Base-by-base conservation (phyloP, 2,113 vertebrate genomes). In the Empidonax traillii region DNA sequence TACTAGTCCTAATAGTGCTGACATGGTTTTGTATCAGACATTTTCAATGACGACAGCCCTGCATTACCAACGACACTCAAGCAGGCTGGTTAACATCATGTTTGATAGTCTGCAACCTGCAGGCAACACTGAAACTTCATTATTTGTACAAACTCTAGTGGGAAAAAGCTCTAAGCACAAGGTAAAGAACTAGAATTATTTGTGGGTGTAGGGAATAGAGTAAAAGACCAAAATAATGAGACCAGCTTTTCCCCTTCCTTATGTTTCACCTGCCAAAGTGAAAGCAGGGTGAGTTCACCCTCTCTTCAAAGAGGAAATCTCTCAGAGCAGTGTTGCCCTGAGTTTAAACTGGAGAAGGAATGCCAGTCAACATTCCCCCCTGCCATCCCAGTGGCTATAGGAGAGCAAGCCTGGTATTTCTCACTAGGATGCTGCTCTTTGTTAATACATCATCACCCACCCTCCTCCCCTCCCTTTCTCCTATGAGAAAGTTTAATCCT, bases 401-500 rank as follows among this genome's bases (percentile, higher is more conserved):
- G 16, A 74, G 7, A 66, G 55, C 0, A 1, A 87, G 76, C 75
- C 95, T 95, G 79, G 75, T 72, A n/a, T 90, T 96, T 93, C 92
- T 94, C 90, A 96, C 59, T 44, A 47, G 35, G 67, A 84, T 75
- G 59, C 92, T 78, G 75, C 56, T 76, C 82, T 91, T 92, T 0
- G 1, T 68, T 80, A 86, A 93, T 74, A 94, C 65, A 67, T 75
- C 83, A 77, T 67, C 76, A 78, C 72, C 35, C 30, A 0, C 52
- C 12, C 67, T 71, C 47, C 49, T 65, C 56, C 89, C 44, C n/a
- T 53, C n/a, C 43, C 43, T 33, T 59, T 23, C 71, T 71, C 59
- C 56, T 88, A 78, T 75, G 73, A 84, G 85, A 71, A 96, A 95
- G 82, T 92, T 96, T 88, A 95, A 95, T 81, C 79, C 88, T 96